Base-by-base conservation (phyloP, 2,888 invertebrate species). In the Melanostoma scalare region DNA sequence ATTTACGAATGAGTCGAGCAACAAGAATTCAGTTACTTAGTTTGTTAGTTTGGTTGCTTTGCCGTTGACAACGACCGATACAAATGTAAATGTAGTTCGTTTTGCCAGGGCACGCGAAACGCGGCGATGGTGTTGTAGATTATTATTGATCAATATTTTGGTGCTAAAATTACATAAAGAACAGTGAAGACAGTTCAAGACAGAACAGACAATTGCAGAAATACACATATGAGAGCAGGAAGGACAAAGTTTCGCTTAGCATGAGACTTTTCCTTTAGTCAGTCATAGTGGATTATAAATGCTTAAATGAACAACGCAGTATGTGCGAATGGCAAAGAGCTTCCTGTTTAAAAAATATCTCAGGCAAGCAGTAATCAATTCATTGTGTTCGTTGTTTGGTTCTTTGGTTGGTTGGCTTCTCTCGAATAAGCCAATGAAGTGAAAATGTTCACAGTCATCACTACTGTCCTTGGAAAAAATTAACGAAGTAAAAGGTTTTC, bases 101-200 rank as follows among this genome's bases (percentile, higher is more conserved):
- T 50, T 38, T 20, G 20, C 20, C 20, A 20, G 20, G 20, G 20
- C 20, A 20, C 20, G 20, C 20, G 20, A n/a, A n/a, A n/a, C n/a
- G 48, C 48, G 50, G 31, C 30, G 30, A 36, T 8, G 53, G 20
- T 20, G 20, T 20, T 20, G 20, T 20, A 20, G 20, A 10, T 50
- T 44, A 63, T 58, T 79, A 74, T 79, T 69, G 74, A 79, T 80
- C 69, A 63, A 44, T 42, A 3, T 63, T 52, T 65, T 58, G 44
- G 63, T 80, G 63, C 69, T 80, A 73, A 69, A 75, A 69, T 80
- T 69, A 75, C n/a, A 52, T 35, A 48, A 20, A 73, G 61, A 48
- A 73, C 67, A 68, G 6, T 31, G 3, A 42, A 46, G 33, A 20
- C 20, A 20, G 1, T 1, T 20, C 20, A 20, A 9, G 42, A 58